Percentiles rank a stretch among this genome's conserved stretches.
Conservation (phyloP, 2,888 invertebrate genomes). For the Cheilosia soror region DNA sequence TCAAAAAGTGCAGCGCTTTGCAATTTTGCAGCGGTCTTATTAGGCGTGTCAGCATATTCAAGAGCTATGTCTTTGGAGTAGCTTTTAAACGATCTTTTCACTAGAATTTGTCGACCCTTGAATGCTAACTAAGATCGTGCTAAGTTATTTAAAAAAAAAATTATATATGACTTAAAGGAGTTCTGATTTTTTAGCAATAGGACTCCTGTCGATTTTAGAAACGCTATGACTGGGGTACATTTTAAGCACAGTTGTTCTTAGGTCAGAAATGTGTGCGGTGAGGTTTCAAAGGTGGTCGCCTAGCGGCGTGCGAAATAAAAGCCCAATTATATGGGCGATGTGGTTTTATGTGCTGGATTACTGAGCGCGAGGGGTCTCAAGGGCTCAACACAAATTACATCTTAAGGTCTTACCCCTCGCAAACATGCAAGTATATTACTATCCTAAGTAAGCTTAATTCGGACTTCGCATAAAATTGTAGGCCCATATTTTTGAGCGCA, state of each 20-base stretch:
- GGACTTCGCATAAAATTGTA: too few species aligned
- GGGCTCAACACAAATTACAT: too few species aligned
- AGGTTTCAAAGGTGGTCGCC: too few species aligned
- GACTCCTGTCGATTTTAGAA: background rate
- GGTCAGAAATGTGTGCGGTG: too few species aligned
- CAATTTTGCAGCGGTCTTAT: constrained; percentile 27
- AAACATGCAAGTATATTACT: too few species aligned
- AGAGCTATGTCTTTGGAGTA: background rate
- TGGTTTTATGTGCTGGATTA: too few species aligned
- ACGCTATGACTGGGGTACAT: background rate
- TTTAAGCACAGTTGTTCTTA: constrained; percentile 9
- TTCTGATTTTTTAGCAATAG: constrained; percentile 16
- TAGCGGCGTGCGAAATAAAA: too few species aligned
- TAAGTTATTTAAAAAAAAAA: constrained; percentile 21
- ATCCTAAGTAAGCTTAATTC: too few species aligned
- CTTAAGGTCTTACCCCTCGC: too few species aligned
- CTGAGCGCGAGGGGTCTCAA: too few species aligned
- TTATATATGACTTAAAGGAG: constrained; percentile 14
- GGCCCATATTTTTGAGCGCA: too few species aligned
- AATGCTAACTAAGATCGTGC: constrained; percentile 19
- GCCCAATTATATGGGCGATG: too few species aligned
- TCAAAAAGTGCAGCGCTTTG: background rate
- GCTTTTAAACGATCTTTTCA: constrained; percentile 14
- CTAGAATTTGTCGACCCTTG: constrained; percentile 36
- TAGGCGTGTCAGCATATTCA: constrained; percentile 30